These are phyloP conservation scores for Galaxias olidus DNA, from an alignment of 2,797 vertebrate species.

Conservation along the genomic window DNA sequence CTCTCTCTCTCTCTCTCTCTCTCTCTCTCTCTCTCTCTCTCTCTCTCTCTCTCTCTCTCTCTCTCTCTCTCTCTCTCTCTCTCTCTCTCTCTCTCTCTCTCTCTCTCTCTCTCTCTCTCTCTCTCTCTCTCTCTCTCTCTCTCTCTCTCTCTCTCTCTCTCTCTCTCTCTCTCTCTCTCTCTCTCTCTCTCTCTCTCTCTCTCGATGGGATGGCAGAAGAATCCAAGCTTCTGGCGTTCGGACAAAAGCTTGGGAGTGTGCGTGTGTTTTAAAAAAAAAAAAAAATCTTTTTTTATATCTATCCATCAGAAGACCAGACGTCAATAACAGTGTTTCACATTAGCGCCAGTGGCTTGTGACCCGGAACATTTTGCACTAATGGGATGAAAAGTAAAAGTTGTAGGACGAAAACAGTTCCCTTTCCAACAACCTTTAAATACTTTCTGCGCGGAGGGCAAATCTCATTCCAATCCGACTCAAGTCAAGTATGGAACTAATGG, in stretches of 20 bases:
- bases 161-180: no score
- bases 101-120: no score
- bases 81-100: no score
- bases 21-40: not conserved
- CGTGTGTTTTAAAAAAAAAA: slow-evolving; percentile 8
- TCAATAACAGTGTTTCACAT: slow-evolving; percentile 42
- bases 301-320: slow-evolving; percentile 35
- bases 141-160: no score
- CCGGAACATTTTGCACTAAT: slow-evolving; percentile 13
- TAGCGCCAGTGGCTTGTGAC: slow-evolving; percentile 31
- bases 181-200: no score
- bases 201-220: slow-evolving; percentile 33
- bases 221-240: slow-evolving; percentile 30
- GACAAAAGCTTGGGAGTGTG: slow-evolving; percentile 23
- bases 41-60: not conserved
- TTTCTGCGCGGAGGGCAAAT: slow-evolving; percentile 14
- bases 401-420: slow-evolving; percentile 22
- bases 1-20: not conserved
- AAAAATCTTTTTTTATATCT: no score
- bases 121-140: no score
- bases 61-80: no score
- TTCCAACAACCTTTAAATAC: slow-evolving; percentile 47
- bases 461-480: slow-evolving; percentile 16
- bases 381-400: not conserved
- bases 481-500: slow-evolving; percentile 13